Conservation (phyloP, 1,140 invertebrate genomes). For the Aporrectodea caliginosa region DNA sequence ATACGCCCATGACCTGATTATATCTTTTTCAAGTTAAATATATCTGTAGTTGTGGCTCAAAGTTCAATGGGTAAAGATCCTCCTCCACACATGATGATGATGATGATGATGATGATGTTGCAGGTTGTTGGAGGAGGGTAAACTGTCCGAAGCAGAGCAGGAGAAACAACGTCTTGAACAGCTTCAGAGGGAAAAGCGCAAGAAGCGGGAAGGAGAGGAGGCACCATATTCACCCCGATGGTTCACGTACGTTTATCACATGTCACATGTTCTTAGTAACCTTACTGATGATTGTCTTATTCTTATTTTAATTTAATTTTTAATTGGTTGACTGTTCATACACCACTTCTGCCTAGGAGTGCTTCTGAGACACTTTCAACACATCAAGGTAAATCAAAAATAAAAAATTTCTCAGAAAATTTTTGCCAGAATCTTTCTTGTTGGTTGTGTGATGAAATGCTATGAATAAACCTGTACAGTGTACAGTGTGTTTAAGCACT, state of each 20-base stretch:
- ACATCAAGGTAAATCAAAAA: no score
- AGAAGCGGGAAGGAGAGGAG: slow-evolving; percentile 61
- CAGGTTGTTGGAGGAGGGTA: slow-evolving; percentile 69
- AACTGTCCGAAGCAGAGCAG: slow-evolving; percentile 67
- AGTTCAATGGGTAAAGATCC: neutral
- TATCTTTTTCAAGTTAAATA: neutral
- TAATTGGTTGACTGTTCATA: neutral
- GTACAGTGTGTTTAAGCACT: no score
- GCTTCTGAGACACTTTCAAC: no score
- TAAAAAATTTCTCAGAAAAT: no score
- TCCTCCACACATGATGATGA: neutral
- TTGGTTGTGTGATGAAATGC: no score
- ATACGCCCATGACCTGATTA: neutral
- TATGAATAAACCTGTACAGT: no score
- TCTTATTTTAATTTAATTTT: neutral
- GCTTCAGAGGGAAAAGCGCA: slow-evolving; percentile 65
- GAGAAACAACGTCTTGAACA: slow-evolving; percentile 70
- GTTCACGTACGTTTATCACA: slow-evolving; percentile 67
- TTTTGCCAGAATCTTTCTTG: no score
- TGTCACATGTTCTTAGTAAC: no score
- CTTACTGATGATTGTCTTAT: slow-evolving; percentile 1
- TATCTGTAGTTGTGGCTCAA: neutral
- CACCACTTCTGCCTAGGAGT: no score
- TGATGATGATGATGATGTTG: neutral
- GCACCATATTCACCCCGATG: slow-evolving; percentile 60